phyloP scores from a whole-genome alignment of 2,797 vertebrate genomes.

The Acanthopagrus latus region DNA sequence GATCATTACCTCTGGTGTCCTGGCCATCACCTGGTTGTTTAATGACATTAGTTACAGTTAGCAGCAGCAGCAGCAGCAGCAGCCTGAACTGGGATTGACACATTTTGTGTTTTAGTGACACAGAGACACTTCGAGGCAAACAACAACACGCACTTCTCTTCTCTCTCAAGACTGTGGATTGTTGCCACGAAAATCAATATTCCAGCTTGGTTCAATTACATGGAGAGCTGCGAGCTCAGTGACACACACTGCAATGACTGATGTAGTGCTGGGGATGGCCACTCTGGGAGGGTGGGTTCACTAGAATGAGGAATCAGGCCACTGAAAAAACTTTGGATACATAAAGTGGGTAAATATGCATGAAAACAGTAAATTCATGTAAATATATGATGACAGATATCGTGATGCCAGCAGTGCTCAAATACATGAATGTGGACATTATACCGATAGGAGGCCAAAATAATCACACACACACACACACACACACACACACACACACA shows the following conservation, averaged over 20 bases:
- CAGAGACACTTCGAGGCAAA: slow-evolving; percentile 27
- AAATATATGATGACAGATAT: neutral
- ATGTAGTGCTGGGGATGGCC: slow-evolving; percentile 41
- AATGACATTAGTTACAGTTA: slow-evolving; percentile 39
- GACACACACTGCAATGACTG: slow-evolving; percentile 49
- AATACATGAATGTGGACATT: neutral
- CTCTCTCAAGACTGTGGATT: slow-evolving; percentile 35
- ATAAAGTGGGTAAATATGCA: no score
- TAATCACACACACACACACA: neutral
- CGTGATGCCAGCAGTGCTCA: neutral
- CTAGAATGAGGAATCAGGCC: slow-evolving; percentile 31
- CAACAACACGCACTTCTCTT: slow-evolving; percentile 38
- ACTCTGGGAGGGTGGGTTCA: slow-evolving; percentile 34
- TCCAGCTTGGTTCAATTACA: slow-evolving; percentile 68
- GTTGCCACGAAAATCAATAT: slow-evolving; percentile 73
- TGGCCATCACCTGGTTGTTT: slow-evolving; percentile 18
- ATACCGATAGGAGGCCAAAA: neutral
- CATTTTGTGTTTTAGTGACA: slow-evolving; percentile 37
- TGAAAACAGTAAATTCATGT: neutral
- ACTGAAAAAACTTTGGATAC: slow-evolving; percentile 1
- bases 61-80: slow-evolving; percentile 9
- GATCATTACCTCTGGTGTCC: slow-evolving; percentile 27
- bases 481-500: no score
- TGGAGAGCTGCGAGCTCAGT: slow-evolving; percentile 60
- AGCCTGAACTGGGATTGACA: slow-evolving; percentile 29